A percentile compares a stretch with the other conserved stretches of the same genome.
Evolutionary conservation across 2,113 vertebrate species (phyloP).

Genomic region (Tupaia tana): DNA sequence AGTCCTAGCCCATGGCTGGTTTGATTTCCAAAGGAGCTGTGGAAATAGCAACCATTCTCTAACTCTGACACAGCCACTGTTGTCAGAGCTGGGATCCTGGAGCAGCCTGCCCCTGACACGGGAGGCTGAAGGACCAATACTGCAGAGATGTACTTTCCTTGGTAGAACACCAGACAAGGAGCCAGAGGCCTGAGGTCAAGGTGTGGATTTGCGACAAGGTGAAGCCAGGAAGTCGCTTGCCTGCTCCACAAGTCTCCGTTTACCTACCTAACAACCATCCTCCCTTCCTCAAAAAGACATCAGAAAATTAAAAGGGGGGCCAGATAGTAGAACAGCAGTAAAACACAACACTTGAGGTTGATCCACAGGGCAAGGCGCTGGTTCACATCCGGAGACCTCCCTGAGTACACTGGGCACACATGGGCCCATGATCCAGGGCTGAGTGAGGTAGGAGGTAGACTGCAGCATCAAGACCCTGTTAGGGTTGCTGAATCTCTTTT

Average conservation of each 20-base stretch:
- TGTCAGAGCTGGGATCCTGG: not conserved
- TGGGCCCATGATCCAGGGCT: too few species aligned
- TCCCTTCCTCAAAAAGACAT: not conserved
- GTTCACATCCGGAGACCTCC: too few species aligned
- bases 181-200: not conserved
- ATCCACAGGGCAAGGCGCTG: too few species aligned
- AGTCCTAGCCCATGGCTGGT: not conserved
- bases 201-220: not conserved
- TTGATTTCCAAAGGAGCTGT: slow-evolving; percentile 20
- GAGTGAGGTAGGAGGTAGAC: too few species aligned
- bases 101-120: not conserved
- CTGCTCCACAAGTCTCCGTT: not conserved
- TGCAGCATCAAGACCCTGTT: too few species aligned
- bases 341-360: too few species aligned
- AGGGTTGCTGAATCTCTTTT: too few species aligned
- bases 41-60: not conserved
- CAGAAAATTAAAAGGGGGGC: not conserved
- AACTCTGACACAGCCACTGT: not conserved
- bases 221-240: not conserved
- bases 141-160: not conserved
- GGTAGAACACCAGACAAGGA: not conserved
- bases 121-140: not conserved
- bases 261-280: not conserved
- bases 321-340: too few species aligned
- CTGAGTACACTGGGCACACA: too few species aligned